Conservation (phyloP, 37 sponge, comb jelly and placozoan genomes). For the Geodia barretti region DNA sequence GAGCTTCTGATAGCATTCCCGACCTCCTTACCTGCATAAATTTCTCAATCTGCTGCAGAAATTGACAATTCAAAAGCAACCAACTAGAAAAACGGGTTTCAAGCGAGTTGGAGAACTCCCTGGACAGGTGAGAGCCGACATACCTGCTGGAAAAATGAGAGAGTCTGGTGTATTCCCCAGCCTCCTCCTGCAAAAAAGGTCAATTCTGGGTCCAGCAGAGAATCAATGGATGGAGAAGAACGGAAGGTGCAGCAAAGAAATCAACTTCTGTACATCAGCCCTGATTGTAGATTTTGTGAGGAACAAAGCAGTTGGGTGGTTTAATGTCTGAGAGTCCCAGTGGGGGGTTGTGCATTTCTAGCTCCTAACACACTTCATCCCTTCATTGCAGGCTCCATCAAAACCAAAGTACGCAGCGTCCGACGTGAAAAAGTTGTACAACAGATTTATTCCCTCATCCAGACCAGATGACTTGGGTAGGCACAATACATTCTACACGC, state of each 20-base stretch:
- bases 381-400: neutral
- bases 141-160: no score
- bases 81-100: constrained; percentile 60
- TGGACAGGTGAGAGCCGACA: constrained; percentile 22
- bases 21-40: neutral
- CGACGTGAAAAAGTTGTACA: constrained; percentile 37
- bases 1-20: neutral
- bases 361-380: neutral
- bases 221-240: neutral
- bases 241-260: neutral
- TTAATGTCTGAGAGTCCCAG: no score
- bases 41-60: constrained; percentile 47
- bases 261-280: constrained; percentile 1
- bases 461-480: constrained; percentile 34
- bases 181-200: constrained; percentile 36
- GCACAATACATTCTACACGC: no score
- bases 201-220: neutral
- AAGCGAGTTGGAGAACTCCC: constrained; percentile 73
- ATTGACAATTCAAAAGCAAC: constrained; percentile 46
- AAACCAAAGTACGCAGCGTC: constrained; percentile 27
- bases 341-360: no score
- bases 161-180: no score
- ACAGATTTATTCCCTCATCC: constrained; percentile 36
- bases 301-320: no score
- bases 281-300: no score